These are phyloP conservation scores for Phocides pigmalion DNA, from an alignment of 1,140 invertebrate species.

Conservation along the genomic window DNA sequence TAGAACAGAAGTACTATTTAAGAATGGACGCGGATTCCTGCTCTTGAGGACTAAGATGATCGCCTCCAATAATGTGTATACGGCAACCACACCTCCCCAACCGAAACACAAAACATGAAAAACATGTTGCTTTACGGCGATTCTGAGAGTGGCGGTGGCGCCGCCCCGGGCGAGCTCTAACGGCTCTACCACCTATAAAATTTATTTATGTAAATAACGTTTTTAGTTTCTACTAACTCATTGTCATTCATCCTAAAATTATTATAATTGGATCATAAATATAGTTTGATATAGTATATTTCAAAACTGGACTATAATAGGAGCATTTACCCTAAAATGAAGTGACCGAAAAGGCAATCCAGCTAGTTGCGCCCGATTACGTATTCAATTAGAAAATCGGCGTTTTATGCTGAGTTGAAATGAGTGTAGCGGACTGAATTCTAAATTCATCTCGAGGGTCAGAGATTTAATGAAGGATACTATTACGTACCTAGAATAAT, in stretches of 20 bases:
- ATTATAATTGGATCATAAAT: not conserved
- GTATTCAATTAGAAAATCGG: slow-evolving; percentile 38
- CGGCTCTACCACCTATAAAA: too few species aligned
- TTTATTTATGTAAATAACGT: too few species aligned
- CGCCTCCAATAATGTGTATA: too few species aligned
- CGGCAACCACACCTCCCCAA: too few species aligned
- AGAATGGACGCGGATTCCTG: too few species aligned
- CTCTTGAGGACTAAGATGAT: too few species aligned
- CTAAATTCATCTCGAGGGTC: slow-evolving; percentile 3
- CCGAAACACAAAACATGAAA: too few species aligned
- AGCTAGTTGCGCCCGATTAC: slow-evolving; percentile 33
- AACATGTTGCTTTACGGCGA: too few species aligned
- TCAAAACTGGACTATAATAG: not conserved
- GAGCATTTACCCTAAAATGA: slow-evolving; percentile 6
- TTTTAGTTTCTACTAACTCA: too few species aligned
- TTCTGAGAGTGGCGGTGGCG: too few species aligned
- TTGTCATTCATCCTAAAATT: not conserved
- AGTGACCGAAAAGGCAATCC: slow-evolving; percentile 20
- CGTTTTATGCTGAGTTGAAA: slow-evolving; percentile 20
- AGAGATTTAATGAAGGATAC: slow-evolving; percentile 8
- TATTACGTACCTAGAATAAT: slow-evolving; percentile 1
- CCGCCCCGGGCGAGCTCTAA: too few species aligned
- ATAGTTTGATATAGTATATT: not conserved
- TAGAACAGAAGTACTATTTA: too few species aligned
- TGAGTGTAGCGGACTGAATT: slow-evolving; percentile 13